Conservation (phyloP, 2,888 invertebrate species). For the Selenia dentaria region DNA sequence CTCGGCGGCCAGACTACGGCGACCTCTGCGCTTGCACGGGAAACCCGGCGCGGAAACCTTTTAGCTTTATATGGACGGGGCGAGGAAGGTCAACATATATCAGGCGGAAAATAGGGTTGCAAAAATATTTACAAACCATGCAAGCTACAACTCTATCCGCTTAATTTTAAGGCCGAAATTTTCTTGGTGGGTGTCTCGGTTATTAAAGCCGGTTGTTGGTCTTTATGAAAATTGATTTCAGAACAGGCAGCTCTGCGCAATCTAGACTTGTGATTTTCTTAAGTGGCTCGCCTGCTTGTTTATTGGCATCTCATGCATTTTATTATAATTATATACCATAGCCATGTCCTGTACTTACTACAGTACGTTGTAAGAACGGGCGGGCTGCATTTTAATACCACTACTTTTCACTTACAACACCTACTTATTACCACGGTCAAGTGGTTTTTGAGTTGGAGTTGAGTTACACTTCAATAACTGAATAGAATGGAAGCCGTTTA, state of each 20-base stretch:
- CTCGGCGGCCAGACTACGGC: slow-evolving; percentile 36
- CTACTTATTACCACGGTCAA: too few species aligned
- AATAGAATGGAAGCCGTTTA: too few species aligned
- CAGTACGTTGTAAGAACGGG: too few species aligned
- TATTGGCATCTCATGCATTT: slow-evolving; percentile 3
- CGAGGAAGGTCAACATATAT: slow-evolving; percentile 38
- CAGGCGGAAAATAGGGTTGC: slow-evolving; percentile 42
- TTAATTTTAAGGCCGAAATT: slow-evolving; percentile 31
- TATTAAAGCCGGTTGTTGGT: slow-evolving; percentile 44
- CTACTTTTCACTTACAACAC: too few species aligned
- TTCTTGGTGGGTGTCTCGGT: neutral
- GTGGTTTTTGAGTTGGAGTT: too few species aligned
- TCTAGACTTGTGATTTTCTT: slow-evolving; percentile 36
- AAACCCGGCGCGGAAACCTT: slow-evolving; percentile 4
- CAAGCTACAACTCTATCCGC: slow-evolving; percentile 6
- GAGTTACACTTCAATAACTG: too few species aligned
- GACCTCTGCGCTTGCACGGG: slow-evolving; percentile 31
- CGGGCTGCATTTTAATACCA: too few species aligned
- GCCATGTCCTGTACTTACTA: too few species aligned
- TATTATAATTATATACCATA: too few species aligned
- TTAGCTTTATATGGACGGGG: slow-evolving; percentile 15
- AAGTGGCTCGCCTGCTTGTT: neutral
- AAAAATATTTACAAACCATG: slow-evolving; percentile 31
- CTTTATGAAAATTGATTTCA: slow-evolving; percentile 54
- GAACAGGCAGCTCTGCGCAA: slow-evolving; percentile 31